These are phyloP conservation scores for Cyanoderma ruficeps DNA, from an alignment of 2,113 vertebrate species.

Conservation along the genomic window DNA sequence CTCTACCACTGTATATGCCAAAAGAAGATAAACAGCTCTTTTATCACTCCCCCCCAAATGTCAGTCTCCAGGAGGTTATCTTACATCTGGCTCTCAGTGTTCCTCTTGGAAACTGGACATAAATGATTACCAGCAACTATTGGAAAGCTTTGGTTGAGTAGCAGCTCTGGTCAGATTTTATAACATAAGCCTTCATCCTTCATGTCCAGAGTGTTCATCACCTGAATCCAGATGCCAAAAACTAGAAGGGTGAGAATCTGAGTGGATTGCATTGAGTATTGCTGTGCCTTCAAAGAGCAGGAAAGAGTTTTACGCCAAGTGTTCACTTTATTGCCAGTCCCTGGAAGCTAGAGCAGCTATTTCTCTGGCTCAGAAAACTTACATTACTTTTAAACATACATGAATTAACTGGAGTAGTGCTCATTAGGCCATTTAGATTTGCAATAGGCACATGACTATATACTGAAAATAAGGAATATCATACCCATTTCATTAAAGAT, in stretches of 20 bases:
- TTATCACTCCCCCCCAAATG: background rate
- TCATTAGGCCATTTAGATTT: background rate
- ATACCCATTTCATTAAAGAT: background rate
- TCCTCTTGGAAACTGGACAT: background rate
- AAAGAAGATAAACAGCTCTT: background rate
- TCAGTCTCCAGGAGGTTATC: background rate
- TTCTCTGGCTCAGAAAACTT: background rate
- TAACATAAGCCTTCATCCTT: background rate
- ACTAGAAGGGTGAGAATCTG: background rate
- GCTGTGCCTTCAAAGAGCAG: conserved; percentile 16
- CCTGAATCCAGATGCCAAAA: background rate
- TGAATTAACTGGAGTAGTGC: background rate
- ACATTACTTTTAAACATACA: background rate
- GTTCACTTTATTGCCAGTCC: conserved; percentile 6
- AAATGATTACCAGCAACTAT: background rate
- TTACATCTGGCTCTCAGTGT: background rate
- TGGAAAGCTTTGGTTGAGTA: background rate
- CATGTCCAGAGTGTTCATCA: background rate
- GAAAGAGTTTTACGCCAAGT: background rate
- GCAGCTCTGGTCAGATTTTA: background rate
- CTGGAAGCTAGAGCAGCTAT: background rate
- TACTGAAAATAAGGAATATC: background rate
- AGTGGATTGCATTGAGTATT: background rate
- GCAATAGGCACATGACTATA: background rate
- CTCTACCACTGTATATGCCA: background rate